These are phyloP conservation scores for Cremastinae sp. DNA, from an alignment of 2,888 invertebrate genomes.

Conservation along the genomic window DNA sequence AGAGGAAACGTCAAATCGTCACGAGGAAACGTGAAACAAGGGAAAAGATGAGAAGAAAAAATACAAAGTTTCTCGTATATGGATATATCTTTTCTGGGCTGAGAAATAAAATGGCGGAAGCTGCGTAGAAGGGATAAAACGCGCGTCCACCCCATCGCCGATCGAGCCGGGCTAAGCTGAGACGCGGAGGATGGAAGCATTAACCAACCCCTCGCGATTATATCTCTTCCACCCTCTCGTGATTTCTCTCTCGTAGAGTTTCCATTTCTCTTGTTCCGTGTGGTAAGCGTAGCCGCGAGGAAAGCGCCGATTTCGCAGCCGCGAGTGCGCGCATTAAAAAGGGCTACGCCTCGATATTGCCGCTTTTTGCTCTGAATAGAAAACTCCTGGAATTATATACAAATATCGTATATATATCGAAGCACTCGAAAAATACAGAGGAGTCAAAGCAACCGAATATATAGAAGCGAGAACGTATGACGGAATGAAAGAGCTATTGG, in stretches of 20 bases:
- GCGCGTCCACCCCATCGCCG: constrained; percentile 42
- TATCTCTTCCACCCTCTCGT: constrained; percentile 54
- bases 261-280: constrained; percentile 60
- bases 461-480: too few species aligned
- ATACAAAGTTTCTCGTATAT: constrained; percentile 19
- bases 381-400: constrained; percentile 37
- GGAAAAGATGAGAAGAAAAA: too few species aligned
- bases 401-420: not conserved
- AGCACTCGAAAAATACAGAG: too few species aligned
- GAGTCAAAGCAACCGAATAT: too few species aligned
- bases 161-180: constrained; percentile 45
- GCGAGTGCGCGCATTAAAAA: constrained; percentile 54
- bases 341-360: constrained; percentile 56
- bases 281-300: constrained; percentile 54
- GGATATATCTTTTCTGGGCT: constrained; percentile 11
- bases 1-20: too few species aligned
- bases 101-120: constrained; percentile 66
- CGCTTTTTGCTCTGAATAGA: constrained; percentile 54
- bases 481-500: too few species aligned
- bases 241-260: constrained; percentile 19
- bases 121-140: constrained; percentile 12
- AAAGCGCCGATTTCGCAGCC: constrained; percentile 40
- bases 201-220: constrained; percentile 65
- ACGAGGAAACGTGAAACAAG: too few species aligned
- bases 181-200: constrained; percentile 60